A percentile compares a stretch with the other conserved stretches of the same genome.
phyloP scores from a whole-genome alignment of 2,113 vertebrate genomes.

The Vulpes lagopus region DNA sequence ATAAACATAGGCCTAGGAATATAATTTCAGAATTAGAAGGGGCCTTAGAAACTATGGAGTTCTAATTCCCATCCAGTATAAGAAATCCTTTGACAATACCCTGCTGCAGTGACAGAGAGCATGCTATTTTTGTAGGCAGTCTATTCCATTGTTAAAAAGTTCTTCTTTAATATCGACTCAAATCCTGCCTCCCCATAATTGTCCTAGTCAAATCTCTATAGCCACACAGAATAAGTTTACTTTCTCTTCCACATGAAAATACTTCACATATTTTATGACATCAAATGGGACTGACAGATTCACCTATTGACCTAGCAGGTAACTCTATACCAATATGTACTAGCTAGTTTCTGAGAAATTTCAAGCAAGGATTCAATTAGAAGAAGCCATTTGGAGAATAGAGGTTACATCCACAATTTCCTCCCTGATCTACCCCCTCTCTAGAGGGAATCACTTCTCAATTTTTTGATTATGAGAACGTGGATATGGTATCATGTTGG shows the following conservation, averaged over 20 bases:
- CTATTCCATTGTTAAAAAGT: conserved; percentile 3
- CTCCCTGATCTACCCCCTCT: neutral
- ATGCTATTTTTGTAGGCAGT: neutral
- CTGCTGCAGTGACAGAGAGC: neutral
- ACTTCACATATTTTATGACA: neutral
- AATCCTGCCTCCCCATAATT: neutral
- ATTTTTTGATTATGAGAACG: neutral
- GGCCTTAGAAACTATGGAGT: neutral
- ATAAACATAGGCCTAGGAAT: conserved; percentile 24
- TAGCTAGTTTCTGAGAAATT: neutral
- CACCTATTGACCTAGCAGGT: neutral
- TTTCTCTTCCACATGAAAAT: neutral
- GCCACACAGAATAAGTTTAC: neutral
- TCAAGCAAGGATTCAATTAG: neutral
- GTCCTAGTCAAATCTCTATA: neutral
- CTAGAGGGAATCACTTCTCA: neutral
- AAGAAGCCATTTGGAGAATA: conserved; percentile 18
- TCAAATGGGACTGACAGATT: neutral
- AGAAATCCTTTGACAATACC: neutral
- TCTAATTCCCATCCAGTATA: neutral
- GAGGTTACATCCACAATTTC: conserved; percentile 35
- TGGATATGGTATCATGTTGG: neutral
- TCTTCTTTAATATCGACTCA: conserved; percentile 3
- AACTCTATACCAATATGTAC: neutral
- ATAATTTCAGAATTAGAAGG: neutral